Conservation (phyloP, 2,888 invertebrate species). For the Limnephilus rhombicus region DNA sequence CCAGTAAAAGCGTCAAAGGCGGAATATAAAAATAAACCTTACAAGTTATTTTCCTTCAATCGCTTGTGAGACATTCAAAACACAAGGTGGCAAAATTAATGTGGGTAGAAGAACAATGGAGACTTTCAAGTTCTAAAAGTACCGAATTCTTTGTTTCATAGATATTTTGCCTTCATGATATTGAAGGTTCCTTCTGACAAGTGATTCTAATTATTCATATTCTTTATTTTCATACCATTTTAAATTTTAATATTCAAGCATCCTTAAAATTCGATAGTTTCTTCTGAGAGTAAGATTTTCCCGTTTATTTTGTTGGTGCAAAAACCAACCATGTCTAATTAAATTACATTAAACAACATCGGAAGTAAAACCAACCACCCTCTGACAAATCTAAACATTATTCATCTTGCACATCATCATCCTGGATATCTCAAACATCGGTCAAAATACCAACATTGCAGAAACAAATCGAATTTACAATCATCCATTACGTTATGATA, state of each 20-base stretch:
- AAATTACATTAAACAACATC: neutral
- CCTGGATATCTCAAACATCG: neutral
- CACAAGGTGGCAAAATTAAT: slow-evolving; percentile 22
- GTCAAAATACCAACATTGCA: neutral
- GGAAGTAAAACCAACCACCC: neutral
- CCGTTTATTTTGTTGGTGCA: neutral
- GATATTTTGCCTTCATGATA: neutral
- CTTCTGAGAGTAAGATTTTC: neutral
- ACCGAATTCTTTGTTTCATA: neutral
- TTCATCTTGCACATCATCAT: too few relatives aligned
- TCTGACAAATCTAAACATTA: neutral
- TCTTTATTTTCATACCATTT: neutral
- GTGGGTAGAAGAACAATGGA: slow-evolving; percentile 16
- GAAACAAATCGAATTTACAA: neutral
- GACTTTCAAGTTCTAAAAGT: neutral
- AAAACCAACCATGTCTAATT: neutral
- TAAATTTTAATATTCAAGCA: neutral
- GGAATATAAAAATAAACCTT: slow-evolving; percentile 35
- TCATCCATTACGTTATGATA: neutral
- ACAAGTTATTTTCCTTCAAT: slow-evolving; percentile 29
- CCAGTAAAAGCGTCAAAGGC: slow-evolving; percentile 8
- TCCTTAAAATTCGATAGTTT: neutral
- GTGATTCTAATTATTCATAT: neutral
- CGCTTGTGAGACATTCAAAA: slow-evolving; percentile 18
- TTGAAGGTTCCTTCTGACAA: neutral